Percentiles rank a stretch among this genome's conserved stretches.
Evolutionary conservation across 2,888 invertebrate genomes (phyloP).

Genomic region (Lasioglossum marginatum): DNA sequence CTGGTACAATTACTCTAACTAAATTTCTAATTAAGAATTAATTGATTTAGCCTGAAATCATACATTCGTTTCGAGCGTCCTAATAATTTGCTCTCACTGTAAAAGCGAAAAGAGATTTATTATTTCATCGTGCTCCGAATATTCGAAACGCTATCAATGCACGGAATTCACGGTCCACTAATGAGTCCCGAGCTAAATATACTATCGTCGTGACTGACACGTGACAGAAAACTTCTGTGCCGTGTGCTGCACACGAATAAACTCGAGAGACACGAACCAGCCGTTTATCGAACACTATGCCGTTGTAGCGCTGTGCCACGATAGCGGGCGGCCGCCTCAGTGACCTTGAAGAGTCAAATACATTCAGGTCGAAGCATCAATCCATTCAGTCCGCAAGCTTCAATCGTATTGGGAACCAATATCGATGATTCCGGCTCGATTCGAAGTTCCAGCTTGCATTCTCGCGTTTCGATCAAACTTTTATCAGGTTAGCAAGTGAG

Average conservation of each 20-base stretch:
- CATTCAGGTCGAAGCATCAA: conserved; percentile 8
- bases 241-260: neutral
- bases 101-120: neutral
- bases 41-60: neutral
- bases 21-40: neutral
- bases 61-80: neutral
- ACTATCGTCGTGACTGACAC: neutral
- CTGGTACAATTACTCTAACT: neutral
- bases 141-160: neutral
- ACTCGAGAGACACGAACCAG: neutral
- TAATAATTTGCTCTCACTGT: neutral
- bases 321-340: neutral
- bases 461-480: conserved; percentile 1
- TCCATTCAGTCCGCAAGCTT: neutral
- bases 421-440: conserved; percentile 10
- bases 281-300: neutral
- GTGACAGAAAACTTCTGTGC: neutral
- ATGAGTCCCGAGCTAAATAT: neutral
- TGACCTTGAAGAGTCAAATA: conserved; percentile 11
- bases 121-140: neutral
- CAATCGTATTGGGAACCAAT: conserved; percentile 6
- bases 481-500: neutral
- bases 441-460: neutral
- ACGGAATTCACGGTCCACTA: neutral
- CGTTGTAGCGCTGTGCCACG: neutral